phyloP scores from a whole-genome alignment of 2,113 vertebrate species.

The Clarias gariepinus region DNA sequence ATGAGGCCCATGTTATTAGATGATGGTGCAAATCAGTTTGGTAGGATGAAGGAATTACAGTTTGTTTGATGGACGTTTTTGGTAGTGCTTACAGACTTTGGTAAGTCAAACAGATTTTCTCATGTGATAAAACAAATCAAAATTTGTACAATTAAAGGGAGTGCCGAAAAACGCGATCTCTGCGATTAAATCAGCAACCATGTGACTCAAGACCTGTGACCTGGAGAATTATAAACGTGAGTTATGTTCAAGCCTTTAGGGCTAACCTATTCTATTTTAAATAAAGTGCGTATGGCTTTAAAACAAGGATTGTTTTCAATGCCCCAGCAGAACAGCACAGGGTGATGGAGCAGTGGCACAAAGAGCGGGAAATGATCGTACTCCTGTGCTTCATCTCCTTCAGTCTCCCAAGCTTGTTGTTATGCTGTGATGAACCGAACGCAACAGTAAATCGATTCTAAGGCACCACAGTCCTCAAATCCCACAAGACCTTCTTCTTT shows the following conservation, averaged over 20 bases:
- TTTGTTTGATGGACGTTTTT: not conserved
- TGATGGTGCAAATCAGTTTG: not conserved
- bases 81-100: not conserved
- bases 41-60: not conserved
- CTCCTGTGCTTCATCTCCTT: conserved; percentile 38
- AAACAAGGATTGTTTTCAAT: conserved; percentile 14
- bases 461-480: conserved; percentile 56
- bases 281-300: not conserved
- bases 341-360: conserved; percentile 4
- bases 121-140: not conserved
- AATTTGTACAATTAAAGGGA: conserved; percentile 42
- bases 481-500: conserved; percentile 47
- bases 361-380: conserved; percentile 54
- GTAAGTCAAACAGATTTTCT: not conserved
- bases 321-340: not conserved
- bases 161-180: conserved; percentile 53
- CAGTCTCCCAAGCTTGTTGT: conserved; percentile 52
- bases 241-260: not conserved
- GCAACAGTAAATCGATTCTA: conserved; percentile 69
- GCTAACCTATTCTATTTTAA: conserved; percentile 26
- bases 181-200: not conserved
- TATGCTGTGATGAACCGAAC: conserved; percentile 64
- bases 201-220: conserved; percentile 45
- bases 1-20: not conserved
- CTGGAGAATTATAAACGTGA: not conserved